Base-by-base conservation (phyloP, 2,797 vertebrate species). In the Coregonus suidteri region DNA sequence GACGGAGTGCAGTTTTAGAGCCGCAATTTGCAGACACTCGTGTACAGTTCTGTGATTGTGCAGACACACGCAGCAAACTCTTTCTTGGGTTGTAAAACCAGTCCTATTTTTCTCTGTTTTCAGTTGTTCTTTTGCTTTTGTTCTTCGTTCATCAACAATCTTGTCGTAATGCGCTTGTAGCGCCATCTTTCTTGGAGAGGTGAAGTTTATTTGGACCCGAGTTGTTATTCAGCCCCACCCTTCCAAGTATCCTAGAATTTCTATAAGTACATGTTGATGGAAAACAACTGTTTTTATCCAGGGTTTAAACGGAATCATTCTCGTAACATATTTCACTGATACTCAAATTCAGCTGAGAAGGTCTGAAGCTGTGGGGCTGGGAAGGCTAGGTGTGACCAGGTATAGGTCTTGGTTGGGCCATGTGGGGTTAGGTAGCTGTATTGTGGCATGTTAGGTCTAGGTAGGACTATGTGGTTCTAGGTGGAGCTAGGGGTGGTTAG, bases 291-390 rank as follows among this genome's bases (percentile, higher is more conserved):
- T 91, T 85, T 83, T 90, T 91, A 91, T 93, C 86, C 82, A 92
- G 93, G 91, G 90, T 87, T 93, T 94, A 92, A 93, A 95, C 94
- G 91, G 92, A 90, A 91, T 91, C 91, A 92, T 93, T 90, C 86
- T 91, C 91, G 86, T 91, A 93, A 82, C 76, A 74, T 71, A 71
- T 79, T 75, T 80, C 77, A 76, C 76, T 81, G 53, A 82, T 82
- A 82, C 59, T 64, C 76, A 71, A 81, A 52, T 74, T 84, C 80
- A 86, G 79, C 83, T 78, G 79, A 67, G 73, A 68, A 67, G 74
- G 68, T 70, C 54, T n/a, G 71, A 47, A 47, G 41, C 9, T 47
- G 7, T 47, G 41, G 41, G 9, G 41, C 9, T 47, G 41, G 41
- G 41, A 47, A 11, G 41, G 41, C 41, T 47, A 47, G 41, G 41